phyloP scores from a whole-genome alignment of 2,888 invertebrate species.

The Pyrgus malvae region DNA sequence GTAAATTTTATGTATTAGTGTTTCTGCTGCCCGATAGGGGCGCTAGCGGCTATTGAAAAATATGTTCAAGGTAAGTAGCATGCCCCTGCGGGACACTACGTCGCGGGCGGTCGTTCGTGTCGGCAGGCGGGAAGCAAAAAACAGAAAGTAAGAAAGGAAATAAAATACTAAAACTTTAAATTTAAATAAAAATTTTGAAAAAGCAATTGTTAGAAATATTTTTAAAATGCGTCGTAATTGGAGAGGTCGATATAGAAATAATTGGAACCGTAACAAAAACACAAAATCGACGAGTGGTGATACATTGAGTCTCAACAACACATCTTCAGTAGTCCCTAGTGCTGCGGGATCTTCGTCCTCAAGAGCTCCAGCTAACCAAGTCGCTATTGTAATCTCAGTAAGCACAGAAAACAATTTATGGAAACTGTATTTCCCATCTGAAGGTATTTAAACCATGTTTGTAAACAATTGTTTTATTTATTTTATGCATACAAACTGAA shows the following conservation, averaged over 20 bases:
- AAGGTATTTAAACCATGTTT: constrained; percentile 71
- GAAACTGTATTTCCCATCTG: constrained; percentile 89
- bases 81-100: too few species aligned
- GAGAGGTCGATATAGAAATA: constrained; percentile 67
- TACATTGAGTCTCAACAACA: constrained; percentile 51
- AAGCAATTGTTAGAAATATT: too few species aligned
- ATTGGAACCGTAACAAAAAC: constrained; percentile 51
- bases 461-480: background rate
- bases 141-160: background rate
- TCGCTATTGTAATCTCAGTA: constrained; percentile 58
- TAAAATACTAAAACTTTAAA: background rate
- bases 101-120: too few species aligned
- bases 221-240: constrained; percentile 68
- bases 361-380: constrained; percentile 66
- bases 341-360: constrained; percentile 47
- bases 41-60: too few species aligned
- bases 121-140: too few species aligned
- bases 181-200: too few species aligned
- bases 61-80: too few species aligned
- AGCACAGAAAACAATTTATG: constrained; percentile 83
- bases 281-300: constrained; percentile 38
- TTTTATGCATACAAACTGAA: too few species aligned
- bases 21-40: too few species aligned
- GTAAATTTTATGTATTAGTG: too few species aligned
- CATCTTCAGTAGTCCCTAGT: constrained; percentile 42